Evolutionary conservation across 2,888 invertebrate species (phyloP).

Genomic region (Tanytarsus gracilentus): DNA sequence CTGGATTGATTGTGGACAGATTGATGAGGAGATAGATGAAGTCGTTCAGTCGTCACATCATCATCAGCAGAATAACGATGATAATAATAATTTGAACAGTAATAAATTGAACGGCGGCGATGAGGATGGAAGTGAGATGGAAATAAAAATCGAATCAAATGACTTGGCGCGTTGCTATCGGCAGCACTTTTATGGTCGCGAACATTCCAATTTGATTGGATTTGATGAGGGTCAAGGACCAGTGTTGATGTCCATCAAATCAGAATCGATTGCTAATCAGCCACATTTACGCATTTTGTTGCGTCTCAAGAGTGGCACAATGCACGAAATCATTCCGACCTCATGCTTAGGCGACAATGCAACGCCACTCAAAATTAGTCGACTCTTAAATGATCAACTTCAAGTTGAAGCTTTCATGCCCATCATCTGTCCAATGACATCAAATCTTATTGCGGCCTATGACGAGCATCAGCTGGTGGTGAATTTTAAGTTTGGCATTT

Average conservation of each 20-base stretch:
- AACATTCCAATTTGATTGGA: constrained; percentile 91
- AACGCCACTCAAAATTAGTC: constrained; percentile 79
- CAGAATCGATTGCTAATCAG: constrained; percentile 82
- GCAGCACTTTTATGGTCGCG: constrained; percentile 84
- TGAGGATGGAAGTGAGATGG: constrained; percentile 3
- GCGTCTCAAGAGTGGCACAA: constrained; percentile 76
- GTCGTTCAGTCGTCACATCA: too few relatives aligned
- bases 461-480: constrained; percentile 95
- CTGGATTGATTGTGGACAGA: constrained; percentile 72
- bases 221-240: constrained; percentile 82
- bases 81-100: constrained; percentile 14
- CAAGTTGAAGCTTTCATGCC: constrained; percentile 82
- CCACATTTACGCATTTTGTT: constrained; percentile 84
- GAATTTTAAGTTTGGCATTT: constrained; percentile 94
- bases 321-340: constrained; percentile 83
- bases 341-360: constrained; percentile 62
- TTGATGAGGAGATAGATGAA: constrained; percentile 22
- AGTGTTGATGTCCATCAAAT: constrained; percentile 85
- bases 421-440: constrained; percentile 75
- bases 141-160: constrained; percentile 77
- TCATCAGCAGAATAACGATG: too few relatives aligned
- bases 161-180: constrained; percentile 93
- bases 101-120: not conserved
- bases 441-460: constrained; percentile 83
- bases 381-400: constrained; percentile 79